These are phyloP conservation scores for Neuroscelio doddi DNA, from an alignment of 2,888 invertebrate genomes.

Conservation along the genomic window DNA sequence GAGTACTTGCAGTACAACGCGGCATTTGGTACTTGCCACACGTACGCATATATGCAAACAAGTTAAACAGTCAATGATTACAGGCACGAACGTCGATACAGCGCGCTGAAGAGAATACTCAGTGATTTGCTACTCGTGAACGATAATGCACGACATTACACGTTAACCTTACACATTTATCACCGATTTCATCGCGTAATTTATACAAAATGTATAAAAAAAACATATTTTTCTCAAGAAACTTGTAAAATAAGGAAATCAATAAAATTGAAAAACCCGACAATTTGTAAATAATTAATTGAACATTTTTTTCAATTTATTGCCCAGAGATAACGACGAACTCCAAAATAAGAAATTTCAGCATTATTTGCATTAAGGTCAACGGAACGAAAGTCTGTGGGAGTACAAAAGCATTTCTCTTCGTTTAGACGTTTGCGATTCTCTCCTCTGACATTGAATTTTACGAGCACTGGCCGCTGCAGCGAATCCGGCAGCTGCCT, in stretches of 20 bases:
- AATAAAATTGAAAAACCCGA: too few species aligned
- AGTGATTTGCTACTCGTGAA: conserved; percentile 2
- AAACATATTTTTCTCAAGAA: too few species aligned
- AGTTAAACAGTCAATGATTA: conserved; percentile 10
- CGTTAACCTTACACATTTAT: conserved; percentile 2
- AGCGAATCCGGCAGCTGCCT: conserved; percentile 4
- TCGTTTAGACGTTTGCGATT: conserved; percentile 3
- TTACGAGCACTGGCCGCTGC: conserved; percentile 1
- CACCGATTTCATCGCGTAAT: too few species aligned
- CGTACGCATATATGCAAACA: conserved; percentile 12
- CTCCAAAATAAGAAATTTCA: background rate
- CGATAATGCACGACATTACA: conserved; percentile 5
- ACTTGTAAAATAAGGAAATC: too few species aligned
- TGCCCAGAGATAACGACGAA: background rate
- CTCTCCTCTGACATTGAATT: conserved; percentile 11
- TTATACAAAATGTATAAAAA: too few species aligned
- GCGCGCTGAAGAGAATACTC: conserved; percentile 9
- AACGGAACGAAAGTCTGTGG: conserved; percentile 1
- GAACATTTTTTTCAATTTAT: too few species aligned
- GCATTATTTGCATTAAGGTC: conserved; percentile 1
- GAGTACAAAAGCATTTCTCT: conserved; percentile 5
- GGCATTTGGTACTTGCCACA: conserved; percentile 1
- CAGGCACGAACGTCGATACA: conserved; percentile 9
- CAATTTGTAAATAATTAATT: too few species aligned
- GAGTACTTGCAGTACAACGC: background rate